Conservation (phyloP, 2,888 invertebrate genomes). For the Plebejus melissa region DNA sequence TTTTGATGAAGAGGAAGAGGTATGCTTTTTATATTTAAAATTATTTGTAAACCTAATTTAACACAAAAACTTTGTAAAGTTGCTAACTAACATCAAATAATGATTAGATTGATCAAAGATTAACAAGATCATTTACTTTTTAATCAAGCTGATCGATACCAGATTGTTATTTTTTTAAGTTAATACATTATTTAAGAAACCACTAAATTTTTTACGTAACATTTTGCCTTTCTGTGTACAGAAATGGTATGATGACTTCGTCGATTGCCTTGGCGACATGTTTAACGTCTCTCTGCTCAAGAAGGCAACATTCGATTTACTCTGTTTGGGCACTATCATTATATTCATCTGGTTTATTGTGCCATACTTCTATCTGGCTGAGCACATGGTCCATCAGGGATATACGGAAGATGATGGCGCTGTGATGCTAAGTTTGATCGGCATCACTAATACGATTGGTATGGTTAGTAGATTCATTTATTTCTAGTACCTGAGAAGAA, state of each 20-base stretch:
- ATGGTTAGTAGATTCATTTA: constrained; percentile 80
- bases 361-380: constrained; percentile 95
- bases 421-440: constrained; percentile 90
- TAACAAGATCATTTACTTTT: no score
- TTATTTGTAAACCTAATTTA: no score
- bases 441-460: constrained; percentile 93
- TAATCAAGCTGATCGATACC: no score
- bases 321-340: constrained; percentile 91
- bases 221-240: constrained; percentile 34
- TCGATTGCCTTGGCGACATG: constrained; percentile 61
- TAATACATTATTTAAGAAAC: no score
- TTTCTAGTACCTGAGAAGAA: neutral
- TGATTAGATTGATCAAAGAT: no score
- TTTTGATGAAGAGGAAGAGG: constrained; percentile 87
- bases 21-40: constrained; percentile 50
- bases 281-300: constrained; percentile 89
- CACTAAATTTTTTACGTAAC: no score
- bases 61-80: neutral
- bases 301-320: constrained; percentile 86
- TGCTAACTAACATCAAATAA: no score
- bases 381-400: constrained; percentile 85
- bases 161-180: no score
- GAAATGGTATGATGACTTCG: constrained; percentile 69
- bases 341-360: constrained; percentile 97
- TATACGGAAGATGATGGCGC: constrained; percentile 87